phyloP scores from a whole-genome alignment of 64 coral and sea anemone genomes.

The Dendrophyllia cribrosa region DNA sequence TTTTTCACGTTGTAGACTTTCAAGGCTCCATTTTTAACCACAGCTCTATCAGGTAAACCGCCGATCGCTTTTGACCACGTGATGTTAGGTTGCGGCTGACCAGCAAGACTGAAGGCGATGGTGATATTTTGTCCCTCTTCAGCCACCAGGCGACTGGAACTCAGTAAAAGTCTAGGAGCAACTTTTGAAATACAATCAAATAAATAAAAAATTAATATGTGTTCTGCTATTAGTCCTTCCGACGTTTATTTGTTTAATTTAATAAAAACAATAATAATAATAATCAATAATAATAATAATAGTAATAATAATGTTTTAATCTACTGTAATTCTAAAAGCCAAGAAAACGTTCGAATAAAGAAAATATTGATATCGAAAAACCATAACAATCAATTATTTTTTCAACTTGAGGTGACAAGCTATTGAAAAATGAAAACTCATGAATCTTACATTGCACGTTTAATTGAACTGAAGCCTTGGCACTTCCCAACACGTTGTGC shows the following conservation, averaged over 20 bases:
- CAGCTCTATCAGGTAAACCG: background rate
- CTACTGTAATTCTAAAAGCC: too few species aligned
- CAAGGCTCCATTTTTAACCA: background rate
- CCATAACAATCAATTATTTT: too few species aligned
- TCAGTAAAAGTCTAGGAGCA: background rate
- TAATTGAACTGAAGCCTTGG: background rate
- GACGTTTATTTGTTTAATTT: too few species aligned
- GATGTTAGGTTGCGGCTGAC: slow-evolving; percentile 4
- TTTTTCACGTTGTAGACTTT: background rate
- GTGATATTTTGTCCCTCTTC: slow-evolving; percentile 13
- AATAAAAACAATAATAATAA: too few species aligned
- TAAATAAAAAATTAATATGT: background rate
- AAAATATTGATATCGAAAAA: too few species aligned
- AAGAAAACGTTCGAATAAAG: too few species aligned
- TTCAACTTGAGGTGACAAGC: too few species aligned
- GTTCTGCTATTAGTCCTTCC: too few species aligned
- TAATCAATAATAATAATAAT: too few species aligned
- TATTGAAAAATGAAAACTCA: too few species aligned
- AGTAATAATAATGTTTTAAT: too few species aligned
- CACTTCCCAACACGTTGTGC: slow-evolving; percentile 24
- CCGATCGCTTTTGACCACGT: slow-evolving; percentile 46
- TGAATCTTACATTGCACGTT: slow-evolving; percentile 38
- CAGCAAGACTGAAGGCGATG: slow-evolving; percentile 1
- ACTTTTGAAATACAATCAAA: background rate
- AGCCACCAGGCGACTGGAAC: background rate